Evolutionary conservation across 2,888 invertebrate genomes (phyloP).

Genomic region (Parnassius smintheus): DNA sequence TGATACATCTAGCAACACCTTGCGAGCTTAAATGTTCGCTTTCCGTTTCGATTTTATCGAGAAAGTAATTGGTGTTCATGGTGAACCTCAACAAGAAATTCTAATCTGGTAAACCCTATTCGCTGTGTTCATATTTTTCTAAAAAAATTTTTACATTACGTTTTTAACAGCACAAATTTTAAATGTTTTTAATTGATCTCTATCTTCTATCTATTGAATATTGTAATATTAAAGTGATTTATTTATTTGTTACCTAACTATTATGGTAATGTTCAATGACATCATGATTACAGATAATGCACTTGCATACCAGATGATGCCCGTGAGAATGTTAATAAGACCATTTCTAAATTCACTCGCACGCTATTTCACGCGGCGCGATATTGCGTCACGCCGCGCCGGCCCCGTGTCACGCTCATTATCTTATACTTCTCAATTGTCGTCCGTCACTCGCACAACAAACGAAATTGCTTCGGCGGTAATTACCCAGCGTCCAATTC

Average conservation of each 20-base stretch:
- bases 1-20: conserved; percentile 13
- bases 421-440: conserved; percentile 36
- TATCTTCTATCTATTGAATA: too few species aligned
- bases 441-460: conserved; percentile 25
- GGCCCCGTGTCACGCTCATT: conserved; percentile 27
- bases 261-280: conserved; percentile 1
- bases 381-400: conserved; percentile 20
- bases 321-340: conserved; percentile 24
- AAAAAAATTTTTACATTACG: too few species aligned
- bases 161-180: too few species aligned
- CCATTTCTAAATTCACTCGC: conserved; percentile 12
- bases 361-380: conserved; percentile 21
- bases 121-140: too few species aligned
- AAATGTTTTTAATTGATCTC: too few species aligned
- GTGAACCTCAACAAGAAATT: conserved; percentile 8
- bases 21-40: conserved; percentile 7
- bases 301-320: conserved; percentile 21
- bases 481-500: conserved; percentile 6
- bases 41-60: conserved; percentile 19
- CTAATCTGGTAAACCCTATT: not conserved
- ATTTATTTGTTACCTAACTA: too few species aligned
- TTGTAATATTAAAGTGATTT: too few species aligned
- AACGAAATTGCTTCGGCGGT: conserved; percentile 11
- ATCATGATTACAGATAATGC: conserved; percentile 12
- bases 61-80: conserved; percentile 18